Evolutionary conservation across 2,113 vertebrate genomes (phyloP), one percentile per base, ranked within the genome.

Genomic region (Phaethornis superciliosus): DNA sequence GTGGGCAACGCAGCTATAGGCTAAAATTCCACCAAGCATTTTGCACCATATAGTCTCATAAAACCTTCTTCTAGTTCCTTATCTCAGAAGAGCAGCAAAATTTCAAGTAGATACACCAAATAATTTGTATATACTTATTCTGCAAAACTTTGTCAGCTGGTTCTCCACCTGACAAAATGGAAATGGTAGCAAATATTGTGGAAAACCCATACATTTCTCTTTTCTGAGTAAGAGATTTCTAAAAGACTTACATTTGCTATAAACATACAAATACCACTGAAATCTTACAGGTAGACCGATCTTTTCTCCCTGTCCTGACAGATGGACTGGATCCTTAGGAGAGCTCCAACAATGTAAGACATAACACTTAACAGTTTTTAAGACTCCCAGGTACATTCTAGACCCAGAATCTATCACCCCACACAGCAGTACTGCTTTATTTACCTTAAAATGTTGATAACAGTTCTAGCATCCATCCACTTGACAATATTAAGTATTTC

Each of bases 1-100:
- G 22, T 5, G 9, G 9, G 5, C 74, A 71, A n/a, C 74, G 35
- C 58, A 85, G 32, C 60, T 78, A 16, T 15, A 52, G 5, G 10
- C 33, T 23, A 64, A 12, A 83, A 77, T 15, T 35, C 15, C n/a
- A 70, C 7, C 9, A 60, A 37, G 7, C 0, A 0, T 44, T 87
- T 58, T 44, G 13, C 24, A 64, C 18, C 1, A 3, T 10, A 23
- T 16, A 18, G 56, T 56, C 59, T 65, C 67, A 52, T 30, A 72
- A 30, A 19, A 40, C 14, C 44, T 80, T 24, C 27, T 11, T 24
- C 33, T 6, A 15, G 20, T 56, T 93, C n/a, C 33, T 68, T 37
- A 47, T 10, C 21, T 85, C 63, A 65, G 20, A 62, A 52, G 30
- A 37, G 37, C 0, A 0, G 19, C 20, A 92, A 76, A 47, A 44